Evolutionary conservation across 2,888 invertebrate genomes (phyloP).

Genomic region (Stenotaenia linearis): DNA sequence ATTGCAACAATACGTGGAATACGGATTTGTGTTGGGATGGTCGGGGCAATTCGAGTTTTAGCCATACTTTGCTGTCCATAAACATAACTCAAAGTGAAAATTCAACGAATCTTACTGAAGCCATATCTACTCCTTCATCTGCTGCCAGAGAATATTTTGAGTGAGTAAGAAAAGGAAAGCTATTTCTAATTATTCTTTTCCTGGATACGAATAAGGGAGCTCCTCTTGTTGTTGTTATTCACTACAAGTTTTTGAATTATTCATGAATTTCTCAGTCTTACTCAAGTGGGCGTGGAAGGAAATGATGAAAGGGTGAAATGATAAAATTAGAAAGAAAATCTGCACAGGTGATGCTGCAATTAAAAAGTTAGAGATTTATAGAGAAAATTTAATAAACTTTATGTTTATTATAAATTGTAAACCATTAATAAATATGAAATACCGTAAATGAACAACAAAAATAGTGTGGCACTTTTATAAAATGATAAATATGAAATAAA

Average conservation of each 20-base stretch:
- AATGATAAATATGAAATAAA: too few relatives aligned
- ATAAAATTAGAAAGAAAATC: background rate
- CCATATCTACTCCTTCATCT: conserved; percentile 48
- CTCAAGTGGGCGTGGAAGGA: background rate
- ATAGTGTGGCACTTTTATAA: too few relatives aligned
- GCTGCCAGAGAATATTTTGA: conserved; percentile 74
- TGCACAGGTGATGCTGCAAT: too few relatives aligned
- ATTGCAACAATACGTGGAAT: conserved; percentile 77
- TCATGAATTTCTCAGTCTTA: conserved; percentile 7
- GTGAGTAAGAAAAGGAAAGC: conserved; percentile 51
- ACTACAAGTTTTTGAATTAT: background rate
- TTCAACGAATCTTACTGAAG: background rate
- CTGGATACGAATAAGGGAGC: conserved; percentile 13
- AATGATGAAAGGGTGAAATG: conserved; percentile 28
- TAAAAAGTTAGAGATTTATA: too few relatives aligned
- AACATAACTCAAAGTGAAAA: conserved; percentile 36
- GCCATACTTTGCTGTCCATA: conserved; percentile 28
- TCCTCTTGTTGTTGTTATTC: conserved; percentile 18
- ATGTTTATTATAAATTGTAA: too few relatives aligned
- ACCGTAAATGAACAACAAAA: too few relatives aligned
- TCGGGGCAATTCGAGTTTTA: conserved; percentile 39
- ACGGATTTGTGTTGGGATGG: conserved; percentile 57
- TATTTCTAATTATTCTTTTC: background rate
- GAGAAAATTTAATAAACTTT: too few relatives aligned
- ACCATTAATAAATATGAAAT: too few relatives aligned